Evolutionary conservation across 2,888 invertebrate genomes (phyloP).

Genomic region (Sthenelais limicola): DNA sequence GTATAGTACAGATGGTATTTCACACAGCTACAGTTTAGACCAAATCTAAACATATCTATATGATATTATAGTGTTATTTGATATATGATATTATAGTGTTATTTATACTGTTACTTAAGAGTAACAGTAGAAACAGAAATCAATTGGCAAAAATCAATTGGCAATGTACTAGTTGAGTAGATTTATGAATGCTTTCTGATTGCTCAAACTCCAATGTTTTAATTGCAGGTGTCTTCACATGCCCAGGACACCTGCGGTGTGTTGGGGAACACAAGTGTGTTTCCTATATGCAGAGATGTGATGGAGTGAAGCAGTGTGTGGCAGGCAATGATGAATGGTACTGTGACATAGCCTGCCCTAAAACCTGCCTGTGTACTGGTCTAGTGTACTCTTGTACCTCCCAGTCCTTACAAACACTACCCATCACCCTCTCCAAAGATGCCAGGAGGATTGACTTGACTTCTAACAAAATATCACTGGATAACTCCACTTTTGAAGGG

Average conservation of each 20-base stretch:
- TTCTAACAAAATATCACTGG: neutral
- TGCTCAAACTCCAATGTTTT: neutral
- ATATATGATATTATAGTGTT: no score
- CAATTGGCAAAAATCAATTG: no score
- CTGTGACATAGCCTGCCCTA: constrained; percentile 35
- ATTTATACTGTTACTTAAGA: no score
- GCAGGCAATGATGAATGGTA: constrained; percentile 37
- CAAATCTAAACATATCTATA: no score
- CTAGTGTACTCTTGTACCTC: neutral
- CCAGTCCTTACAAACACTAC: no score
- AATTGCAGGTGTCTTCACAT: constrained; percentile 10
- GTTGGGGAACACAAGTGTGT: constrained; percentile 11
- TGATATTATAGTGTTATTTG: no score
- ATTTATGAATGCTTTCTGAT: no score
- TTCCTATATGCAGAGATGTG: constrained; percentile 21
- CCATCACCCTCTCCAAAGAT: no score
- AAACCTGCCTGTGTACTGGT: constrained; percentile 5
- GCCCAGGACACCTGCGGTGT: constrained; percentile 15
- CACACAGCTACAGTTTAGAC: no score
- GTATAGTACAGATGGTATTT: no score
- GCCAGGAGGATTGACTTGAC: constrained; percentile 9
- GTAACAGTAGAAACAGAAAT: no score
- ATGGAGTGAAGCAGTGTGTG: constrained; percentile 33
- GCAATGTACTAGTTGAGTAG: neutral
- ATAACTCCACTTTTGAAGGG: neutral